phyloP scores from a whole-genome alignment of 2,797 vertebrate genomes.

The Sphenopsis melanotis region DNA sequence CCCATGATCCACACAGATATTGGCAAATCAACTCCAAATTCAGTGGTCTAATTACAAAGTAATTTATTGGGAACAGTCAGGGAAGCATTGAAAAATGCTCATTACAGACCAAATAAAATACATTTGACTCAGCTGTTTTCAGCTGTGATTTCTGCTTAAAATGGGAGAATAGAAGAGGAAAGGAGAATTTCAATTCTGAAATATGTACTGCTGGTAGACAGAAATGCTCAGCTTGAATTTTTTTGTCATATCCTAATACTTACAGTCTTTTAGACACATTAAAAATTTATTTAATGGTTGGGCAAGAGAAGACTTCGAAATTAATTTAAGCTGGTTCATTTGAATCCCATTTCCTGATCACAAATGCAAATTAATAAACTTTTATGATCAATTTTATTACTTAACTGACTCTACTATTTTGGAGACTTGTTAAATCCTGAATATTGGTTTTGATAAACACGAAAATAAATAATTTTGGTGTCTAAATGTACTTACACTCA shows the following conservation, averaged over 20 bases:
- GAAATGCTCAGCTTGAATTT: not conserved
- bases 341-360: not conserved
- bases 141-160: not conserved
- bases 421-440: not conserved
- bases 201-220: not conserved
- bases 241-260: not conserved
- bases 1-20: not conserved
- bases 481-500: not conserved
- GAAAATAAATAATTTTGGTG: not conserved
- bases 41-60: not conserved
- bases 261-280: not conserved
- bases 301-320: not conserved
- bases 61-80: not conserved
- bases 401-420: not conserved
- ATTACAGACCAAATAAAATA: not conserved
- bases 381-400: not conserved
- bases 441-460: not conserved
- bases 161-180: not conserved
- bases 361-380: not conserved
- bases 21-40: not conserved
- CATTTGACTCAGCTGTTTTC: not conserved
- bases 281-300: not conserved
- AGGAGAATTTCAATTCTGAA: not conserved
- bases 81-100: not conserved
- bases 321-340: not conserved